Conservation (phyloP, 2,888 invertebrate species). For the Plebejus melissa region DNA sequence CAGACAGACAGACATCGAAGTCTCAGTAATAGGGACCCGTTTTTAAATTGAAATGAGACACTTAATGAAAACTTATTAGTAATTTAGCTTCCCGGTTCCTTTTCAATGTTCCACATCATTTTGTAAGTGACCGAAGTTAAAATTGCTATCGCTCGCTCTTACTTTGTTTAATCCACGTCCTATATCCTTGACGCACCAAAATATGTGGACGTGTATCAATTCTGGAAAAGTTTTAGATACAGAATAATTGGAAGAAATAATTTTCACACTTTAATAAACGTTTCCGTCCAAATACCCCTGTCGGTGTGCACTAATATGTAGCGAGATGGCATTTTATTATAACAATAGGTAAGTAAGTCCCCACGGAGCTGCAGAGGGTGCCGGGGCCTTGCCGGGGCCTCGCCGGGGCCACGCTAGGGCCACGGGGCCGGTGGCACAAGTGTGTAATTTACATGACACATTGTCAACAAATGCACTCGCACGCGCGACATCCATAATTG, state of each 20-base stretch:
- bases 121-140: too few relatives aligned
- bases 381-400: constrained; percentile 35
- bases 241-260: neutral
- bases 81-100: too few relatives aligned
- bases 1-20: too few relatives aligned
- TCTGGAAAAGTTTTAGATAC: too few relatives aligned
- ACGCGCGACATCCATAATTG: constrained; percentile 51
- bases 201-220: too few relatives aligned
- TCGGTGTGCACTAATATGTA: constrained; percentile 46
- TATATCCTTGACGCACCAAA: too few relatives aligned
- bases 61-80: too few relatives aligned
- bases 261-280: neutral
- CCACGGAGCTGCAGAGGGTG: constrained; percentile 40
- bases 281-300: constrained; percentile 32
- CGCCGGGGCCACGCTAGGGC: constrained; percentile 27
- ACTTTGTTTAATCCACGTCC: too few relatives aligned
- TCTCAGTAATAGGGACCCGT: too few relatives aligned
- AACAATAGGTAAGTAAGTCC: constrained; percentile 63
- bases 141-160: too few relatives aligned
- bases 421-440: constrained; percentile 48
- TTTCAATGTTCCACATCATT: too few relatives aligned
- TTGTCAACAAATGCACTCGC: constrained; percentile 58
- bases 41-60: too few relatives aligned
- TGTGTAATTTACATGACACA: constrained; percentile 68
- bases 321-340: constrained; percentile 74